These are phyloP conservation scores for Drosophila aff. DNA, from an alignment of 1,140 invertebrate genomes.

Conservation along the genomic window DNA sequence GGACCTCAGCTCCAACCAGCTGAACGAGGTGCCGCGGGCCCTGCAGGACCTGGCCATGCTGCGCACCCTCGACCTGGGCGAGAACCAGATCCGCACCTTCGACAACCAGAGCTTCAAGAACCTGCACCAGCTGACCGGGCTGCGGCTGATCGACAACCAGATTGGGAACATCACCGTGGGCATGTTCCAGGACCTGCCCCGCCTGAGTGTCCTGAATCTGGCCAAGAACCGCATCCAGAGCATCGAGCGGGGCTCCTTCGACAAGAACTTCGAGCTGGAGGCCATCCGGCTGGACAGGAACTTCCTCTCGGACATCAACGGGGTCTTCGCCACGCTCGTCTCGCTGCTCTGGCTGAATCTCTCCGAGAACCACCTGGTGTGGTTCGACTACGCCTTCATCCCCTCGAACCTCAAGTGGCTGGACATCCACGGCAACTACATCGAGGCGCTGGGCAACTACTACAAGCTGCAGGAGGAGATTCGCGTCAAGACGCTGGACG, in stretches of 20 bases:
- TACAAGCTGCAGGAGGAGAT: conserved; percentile 93
- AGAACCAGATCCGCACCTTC: conserved; percentile 93
- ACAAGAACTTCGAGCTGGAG: conserved; percentile 91
- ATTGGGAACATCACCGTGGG: conserved; percentile 93
- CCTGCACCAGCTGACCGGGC: conserved; percentile 92
- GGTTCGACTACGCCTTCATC: conserved; percentile 93
- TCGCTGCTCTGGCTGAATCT: conserved; percentile 93
- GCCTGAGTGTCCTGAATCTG: conserved; percentile 93
- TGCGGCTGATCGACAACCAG: conserved; percentile 94
- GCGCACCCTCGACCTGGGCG: conserved; percentile 93
- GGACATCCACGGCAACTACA: conserved; percentile 95
- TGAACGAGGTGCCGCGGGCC: conserved; percentile 92
- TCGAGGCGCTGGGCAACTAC: conserved; percentile 94
- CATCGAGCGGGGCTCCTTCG: conserved; percentile 93
- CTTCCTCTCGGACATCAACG: conserved; percentile 90
- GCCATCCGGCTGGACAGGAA: conserved; percentile 95
- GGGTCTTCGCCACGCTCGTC: conserved; percentile 90
- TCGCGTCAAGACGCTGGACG: conserved; percentile 92
- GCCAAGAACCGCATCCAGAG: conserved; percentile 94
- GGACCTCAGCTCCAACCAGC: conserved; percentile 93
- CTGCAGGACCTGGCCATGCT: conserved; percentile 92
- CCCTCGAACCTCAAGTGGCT: conserved; percentile 92
- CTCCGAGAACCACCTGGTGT: conserved; percentile 92
- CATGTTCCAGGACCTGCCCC: conserved; percentile 93
- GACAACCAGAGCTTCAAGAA: conserved; percentile 93